phyloP scores from a whole-genome alignment of 2,888 invertebrate species.

The Atherix ibis region DNA sequence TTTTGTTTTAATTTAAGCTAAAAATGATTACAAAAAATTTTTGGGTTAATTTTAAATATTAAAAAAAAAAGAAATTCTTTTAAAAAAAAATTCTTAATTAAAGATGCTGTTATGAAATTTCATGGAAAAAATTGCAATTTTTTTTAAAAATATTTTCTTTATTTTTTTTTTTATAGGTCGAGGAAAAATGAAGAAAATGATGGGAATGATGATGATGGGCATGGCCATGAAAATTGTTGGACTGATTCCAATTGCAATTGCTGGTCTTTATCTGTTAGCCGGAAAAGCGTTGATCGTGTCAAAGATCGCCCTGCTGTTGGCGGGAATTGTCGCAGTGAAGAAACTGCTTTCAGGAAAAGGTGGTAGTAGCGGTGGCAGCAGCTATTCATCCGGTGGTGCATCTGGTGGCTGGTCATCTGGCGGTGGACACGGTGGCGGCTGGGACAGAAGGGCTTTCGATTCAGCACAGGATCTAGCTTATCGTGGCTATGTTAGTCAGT shows the following conservation, averaged over 20 bases:
- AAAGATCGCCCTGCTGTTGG: slow-evolving; percentile 61
- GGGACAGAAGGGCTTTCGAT: slow-evolving; percentile 53
- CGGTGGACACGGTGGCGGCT: slow-evolving; percentile 44
- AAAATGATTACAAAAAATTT: no score
- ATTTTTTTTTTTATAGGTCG: slow-evolving; percentile 41
- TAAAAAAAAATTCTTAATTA: no score
- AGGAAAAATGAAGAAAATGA: slow-evolving; percentile 80
- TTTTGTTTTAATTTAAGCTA: no score
- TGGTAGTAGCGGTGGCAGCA: slow-evolving; percentile 36
- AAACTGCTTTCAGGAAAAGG: slow-evolving; percentile 58
- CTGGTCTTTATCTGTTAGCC: slow-evolving; percentile 62
- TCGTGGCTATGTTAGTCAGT: slow-evolving; percentile 41
- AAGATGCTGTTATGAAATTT: slow-evolving; percentile 1
- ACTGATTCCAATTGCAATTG: slow-evolving; percentile 63
- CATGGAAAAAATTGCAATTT: no score
- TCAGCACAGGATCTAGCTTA: slow-evolving; percentile 54
- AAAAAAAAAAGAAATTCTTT: not conserved
- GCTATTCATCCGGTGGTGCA: slow-evolving; percentile 31
- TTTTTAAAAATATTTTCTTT: no score
- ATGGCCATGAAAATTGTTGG: slow-evolving; percentile 72
- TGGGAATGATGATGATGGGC: slow-evolving; percentile 84
- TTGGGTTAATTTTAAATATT: no score
- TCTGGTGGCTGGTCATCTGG: slow-evolving; percentile 34
- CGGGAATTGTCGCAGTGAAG: slow-evolving; percentile 69
- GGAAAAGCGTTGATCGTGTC: slow-evolving; percentile 73